These are phyloP conservation scores for Piaya cayana DNA, from an alignment of 2,113 vertebrate species.

Conservation along the genomic window DNA sequence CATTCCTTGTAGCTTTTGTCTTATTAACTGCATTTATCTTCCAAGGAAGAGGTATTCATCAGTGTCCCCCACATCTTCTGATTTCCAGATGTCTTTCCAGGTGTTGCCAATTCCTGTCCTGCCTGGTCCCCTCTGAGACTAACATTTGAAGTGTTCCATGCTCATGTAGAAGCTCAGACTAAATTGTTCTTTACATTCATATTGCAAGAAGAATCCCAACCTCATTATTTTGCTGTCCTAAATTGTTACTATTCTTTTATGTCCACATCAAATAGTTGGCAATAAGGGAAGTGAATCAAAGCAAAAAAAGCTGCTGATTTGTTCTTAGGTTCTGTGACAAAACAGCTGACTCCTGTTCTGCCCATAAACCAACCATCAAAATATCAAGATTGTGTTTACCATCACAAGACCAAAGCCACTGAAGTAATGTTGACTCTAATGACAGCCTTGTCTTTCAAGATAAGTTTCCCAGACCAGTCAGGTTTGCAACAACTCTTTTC, in stretches of 20 bases:
- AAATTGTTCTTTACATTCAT: not conserved
- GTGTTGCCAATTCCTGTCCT: not conserved
- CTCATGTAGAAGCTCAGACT: not conserved
- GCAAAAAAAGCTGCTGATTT: rapidly evolving
- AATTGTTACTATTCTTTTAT: not conserved
- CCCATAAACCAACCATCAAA: rapidly evolving
- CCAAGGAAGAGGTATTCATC: not conserved
- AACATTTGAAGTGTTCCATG: rapidly evolving
- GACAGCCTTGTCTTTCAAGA: not conserved
- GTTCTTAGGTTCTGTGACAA: not conserved
- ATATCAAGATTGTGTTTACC: not conserved
- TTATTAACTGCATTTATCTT: not conserved
- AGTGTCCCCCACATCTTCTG: too few species aligned
- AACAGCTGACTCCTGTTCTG: not conserved
- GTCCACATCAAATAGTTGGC: not conserved
- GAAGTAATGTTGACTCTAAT: not conserved
- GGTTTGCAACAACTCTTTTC: not conserved
- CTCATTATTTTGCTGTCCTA: not conserved
- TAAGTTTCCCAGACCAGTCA: not conserved
- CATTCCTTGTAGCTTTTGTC: not conserved
- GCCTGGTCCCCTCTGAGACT: rapidly evolving
- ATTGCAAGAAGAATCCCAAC: not conserved
- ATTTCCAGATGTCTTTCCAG: not conserved
- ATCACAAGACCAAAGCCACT: not conserved
- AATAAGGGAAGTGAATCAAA: not conserved